Evolutionary conservation across 1,140 invertebrate species (phyloP).

Genomic region (Trichonephila inaurata): DNA sequence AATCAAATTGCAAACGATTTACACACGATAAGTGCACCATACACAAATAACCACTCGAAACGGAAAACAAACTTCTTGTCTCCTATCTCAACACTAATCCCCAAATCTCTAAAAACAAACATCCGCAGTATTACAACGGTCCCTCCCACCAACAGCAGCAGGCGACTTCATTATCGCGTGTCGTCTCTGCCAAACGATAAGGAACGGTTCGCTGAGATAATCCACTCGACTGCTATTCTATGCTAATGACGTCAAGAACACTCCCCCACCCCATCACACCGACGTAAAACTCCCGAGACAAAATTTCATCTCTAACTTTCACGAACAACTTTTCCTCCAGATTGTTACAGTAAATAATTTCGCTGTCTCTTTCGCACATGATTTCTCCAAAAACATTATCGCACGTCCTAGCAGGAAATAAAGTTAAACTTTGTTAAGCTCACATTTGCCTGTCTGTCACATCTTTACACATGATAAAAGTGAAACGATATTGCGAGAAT

Average conservation of each 20-base stretch:
- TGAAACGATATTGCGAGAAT: too few species aligned
- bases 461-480: too few species aligned
- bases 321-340: neutral
- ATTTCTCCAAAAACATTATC: too few species aligned
- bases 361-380: too few species aligned
- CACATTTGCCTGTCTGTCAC: too few species aligned
- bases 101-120: neutral
- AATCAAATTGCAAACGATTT: neutral
- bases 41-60: neutral
- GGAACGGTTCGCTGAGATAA: constrained; percentile 37
- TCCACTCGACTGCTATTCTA: constrained; percentile 50
- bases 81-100: neutral
- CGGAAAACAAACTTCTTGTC: neutral
- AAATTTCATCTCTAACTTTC: neutral
- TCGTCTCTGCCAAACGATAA: constrained; percentile 49
- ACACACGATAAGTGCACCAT: neutral
- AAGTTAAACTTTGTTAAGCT: too few species aligned
- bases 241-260: constrained; percentile 47
- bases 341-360: neutral
- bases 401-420: too few species aligned
- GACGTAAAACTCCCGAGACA: neutral
- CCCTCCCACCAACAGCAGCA: constrained; percentile 12
- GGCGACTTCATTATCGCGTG: constrained; percentile 55
- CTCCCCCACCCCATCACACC: neutral
- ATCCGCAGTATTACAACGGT: neutral